Percentiles rank a stretch among this genome's conserved stretches.
These are phyloP conservation scores for Muraenolepis orangiensis DNA, from an alignment of 2,797 vertebrate species.

Conservation along the genomic window DNA sequence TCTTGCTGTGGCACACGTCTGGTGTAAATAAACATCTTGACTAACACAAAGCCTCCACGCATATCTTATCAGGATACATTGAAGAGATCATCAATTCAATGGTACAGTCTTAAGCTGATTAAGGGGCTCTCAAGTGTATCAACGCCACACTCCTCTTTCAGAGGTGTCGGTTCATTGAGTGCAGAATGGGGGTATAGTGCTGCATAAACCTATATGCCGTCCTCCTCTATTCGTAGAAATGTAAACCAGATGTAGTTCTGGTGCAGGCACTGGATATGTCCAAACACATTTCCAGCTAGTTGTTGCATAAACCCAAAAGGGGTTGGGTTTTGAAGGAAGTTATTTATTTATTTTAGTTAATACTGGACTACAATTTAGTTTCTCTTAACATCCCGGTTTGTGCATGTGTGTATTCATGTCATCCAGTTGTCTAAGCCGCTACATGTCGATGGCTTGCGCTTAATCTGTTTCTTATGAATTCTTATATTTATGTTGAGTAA, in stretches of 20 bases:
- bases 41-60: not conserved
- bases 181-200: not conserved
- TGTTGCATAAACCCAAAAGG: constrained; percentile 53
- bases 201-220: not conserved
- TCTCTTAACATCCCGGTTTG: not conserved
- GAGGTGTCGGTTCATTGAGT: not conserved
- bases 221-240: constrained; percentile 34
- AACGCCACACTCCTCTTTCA: not conserved
- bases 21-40: not conserved
- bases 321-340: constrained; percentile 41
- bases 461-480: not conserved
- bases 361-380: not conserved
- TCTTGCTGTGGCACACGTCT: not conserved
- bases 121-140: not conserved
- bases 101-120: not conserved
- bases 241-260: constrained; percentile 30
- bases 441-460: not conserved
- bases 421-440: not conserved
- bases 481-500: not conserved
- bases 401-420: not conserved
- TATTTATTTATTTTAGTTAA: not conserved
- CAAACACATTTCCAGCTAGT: constrained; percentile 62
- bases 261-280: constrained; percentile 60
- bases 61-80: not conserved
- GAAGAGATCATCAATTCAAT: not conserved